phyloP scores from a whole-genome alignment of 2,797 vertebrate species.

The Hapalemur alaotrensis region DNA sequence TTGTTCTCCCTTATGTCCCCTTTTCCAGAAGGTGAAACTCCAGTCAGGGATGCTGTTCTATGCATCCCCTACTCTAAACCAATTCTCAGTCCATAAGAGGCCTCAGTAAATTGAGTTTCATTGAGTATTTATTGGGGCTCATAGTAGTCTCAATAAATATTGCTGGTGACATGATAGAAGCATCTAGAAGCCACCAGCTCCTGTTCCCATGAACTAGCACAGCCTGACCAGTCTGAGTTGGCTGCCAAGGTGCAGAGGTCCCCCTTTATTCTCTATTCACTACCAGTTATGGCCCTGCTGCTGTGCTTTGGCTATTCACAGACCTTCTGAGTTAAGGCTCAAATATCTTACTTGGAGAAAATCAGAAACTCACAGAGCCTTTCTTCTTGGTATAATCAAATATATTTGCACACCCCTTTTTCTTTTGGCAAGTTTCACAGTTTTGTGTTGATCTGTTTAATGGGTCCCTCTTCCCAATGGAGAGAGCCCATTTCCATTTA shows the following conservation, averaged over 20 bases:
- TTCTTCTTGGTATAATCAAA: neutral
- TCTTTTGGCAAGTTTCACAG: neutral
- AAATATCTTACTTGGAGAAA: neutral
- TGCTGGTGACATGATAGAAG: neutral
- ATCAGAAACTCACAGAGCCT: neutral
- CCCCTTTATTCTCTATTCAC: neutral
- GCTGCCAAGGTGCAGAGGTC: neutral
- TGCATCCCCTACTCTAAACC: neutral
- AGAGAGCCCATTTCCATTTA: neutral
- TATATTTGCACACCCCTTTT: neutral
- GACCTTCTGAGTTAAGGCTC: neutral
- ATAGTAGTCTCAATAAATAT: neutral
- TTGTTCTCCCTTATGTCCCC: neutral
- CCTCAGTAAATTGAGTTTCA: neutral
- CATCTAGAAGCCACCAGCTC: neutral
- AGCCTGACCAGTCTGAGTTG: neutral
- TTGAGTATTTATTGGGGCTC: neutral
- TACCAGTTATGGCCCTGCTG: neutral
- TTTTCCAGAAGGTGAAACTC: neutral
- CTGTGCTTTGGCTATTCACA: neutral
- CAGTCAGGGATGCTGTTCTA: neutral
- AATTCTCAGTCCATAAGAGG: neutral
- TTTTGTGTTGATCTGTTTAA: neutral
- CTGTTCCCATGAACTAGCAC: neutral
- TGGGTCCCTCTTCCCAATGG: neutral